Evolutionary conservation across 2,888 invertebrate genomes (phyloP).

Genomic region (Balanococcus diminutus): DNA sequence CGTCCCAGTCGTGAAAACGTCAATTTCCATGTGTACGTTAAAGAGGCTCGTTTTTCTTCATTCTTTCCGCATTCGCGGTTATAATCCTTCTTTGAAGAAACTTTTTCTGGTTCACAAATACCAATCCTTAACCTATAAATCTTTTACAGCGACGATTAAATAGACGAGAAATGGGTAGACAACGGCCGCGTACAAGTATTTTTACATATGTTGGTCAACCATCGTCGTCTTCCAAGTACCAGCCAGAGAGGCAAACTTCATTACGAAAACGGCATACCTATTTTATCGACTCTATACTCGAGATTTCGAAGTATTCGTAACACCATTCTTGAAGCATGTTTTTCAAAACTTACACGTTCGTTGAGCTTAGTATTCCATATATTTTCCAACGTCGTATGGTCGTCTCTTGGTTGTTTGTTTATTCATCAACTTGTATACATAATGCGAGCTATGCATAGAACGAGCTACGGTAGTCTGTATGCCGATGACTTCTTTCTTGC

Average conservation of each 20-base stretch:
- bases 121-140: conserved; percentile 16
- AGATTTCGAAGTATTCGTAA: conserved; percentile 25
- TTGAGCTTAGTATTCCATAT: conserved; percentile 6
- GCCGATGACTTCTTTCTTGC: background rate
- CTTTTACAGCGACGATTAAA: background rate
- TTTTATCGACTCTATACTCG: background rate
- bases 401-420: background rate
- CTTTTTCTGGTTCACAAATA: conserved; percentile 28
- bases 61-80: conserved; percentile 11
- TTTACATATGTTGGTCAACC: conserved; percentile 22
- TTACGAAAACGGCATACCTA: conserved; percentile 10
- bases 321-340: conserved; percentile 13
- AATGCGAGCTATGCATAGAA: background rate
- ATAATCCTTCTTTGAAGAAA: conserved; percentile 9
- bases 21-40: background rate
- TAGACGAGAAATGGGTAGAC: background rate
- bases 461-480: background rate
- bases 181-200: background rate
- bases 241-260: background rate
- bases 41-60: background rate
- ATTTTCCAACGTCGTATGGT: background rate
- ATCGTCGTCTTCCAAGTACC: background rate
- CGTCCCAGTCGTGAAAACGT: background rate
- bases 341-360: conserved; percentile 5
- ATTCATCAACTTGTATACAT: background rate